Conservation (phyloP, 2,797 vertebrate species). For the Odontamblyopus lacepedii region DNA sequence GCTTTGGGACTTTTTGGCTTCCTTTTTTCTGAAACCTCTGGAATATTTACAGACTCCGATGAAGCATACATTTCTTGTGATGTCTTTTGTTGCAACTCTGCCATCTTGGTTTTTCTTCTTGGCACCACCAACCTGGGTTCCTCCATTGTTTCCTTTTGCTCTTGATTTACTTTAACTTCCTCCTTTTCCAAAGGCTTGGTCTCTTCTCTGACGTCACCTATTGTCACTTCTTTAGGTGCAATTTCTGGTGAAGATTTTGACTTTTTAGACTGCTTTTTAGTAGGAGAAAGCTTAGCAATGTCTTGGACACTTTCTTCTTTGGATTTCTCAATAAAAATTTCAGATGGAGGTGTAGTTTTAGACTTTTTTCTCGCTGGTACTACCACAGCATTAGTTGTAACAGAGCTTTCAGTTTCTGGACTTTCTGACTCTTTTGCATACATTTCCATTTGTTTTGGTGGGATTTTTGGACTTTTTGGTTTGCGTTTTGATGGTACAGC, state of each 20-base stretch:
- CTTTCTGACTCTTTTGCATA: conserved; percentile 4
- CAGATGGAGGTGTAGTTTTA: neutral
- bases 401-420: neutral
- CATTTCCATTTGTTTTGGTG: neutral
- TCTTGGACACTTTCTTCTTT: neutral
- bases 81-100: conserved; percentile 15
- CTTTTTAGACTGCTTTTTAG: conserved; percentile 24
- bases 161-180: conserved; percentile 12
- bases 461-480: conserved; percentile 21
- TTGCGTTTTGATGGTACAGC: conserved; percentile 25
- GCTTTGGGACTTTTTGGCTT: neutral
- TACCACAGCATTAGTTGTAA: neutral
- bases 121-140: conserved; percentile 26
- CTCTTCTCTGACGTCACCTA: neutral
- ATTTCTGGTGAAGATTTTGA: neutral
- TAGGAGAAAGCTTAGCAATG: conserved; percentile 11
- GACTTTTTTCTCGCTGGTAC: conserved; percentile 19
- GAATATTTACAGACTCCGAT: neutral
- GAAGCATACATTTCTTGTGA: conserved; percentile 21
- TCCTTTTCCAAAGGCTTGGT: neutral
- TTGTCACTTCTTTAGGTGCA: neutral
- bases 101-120: conserved; percentile 46
- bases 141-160: conserved; percentile 10
- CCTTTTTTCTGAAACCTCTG: neutral
- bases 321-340: neutral